Evolutionary conservation across 2,888 invertebrate species (phyloP).

Genomic region (Alviniconcha strummeri): DNA sequence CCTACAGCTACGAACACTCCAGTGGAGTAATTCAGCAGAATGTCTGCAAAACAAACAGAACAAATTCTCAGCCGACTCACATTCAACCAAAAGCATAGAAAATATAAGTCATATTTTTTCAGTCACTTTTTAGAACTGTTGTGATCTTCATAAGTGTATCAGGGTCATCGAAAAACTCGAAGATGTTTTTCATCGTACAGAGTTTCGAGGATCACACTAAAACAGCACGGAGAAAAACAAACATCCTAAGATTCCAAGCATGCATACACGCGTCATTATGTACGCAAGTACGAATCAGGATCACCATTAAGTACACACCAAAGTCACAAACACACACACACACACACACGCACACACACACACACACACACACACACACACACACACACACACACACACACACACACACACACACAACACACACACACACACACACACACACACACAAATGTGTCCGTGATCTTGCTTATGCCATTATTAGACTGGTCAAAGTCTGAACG

Average conservation of each 20-base stretch:
- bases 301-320: not conserved
- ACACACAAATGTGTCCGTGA: not conserved
- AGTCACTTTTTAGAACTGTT: not conserved
- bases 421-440: slow-evolving; percentile 12
- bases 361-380: slow-evolving; percentile 24
- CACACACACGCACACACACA: slow-evolving; percentile 21
- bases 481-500: no score
- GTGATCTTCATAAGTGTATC: not conserved
- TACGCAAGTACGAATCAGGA: not conserved
- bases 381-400: not conserved
- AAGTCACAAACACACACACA: not conserved
- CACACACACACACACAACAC: slow-evolving; percentile 30
- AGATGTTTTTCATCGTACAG: no score
- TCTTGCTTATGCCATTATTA: no score
- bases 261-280: slow-evolving; percentile 4
- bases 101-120: not conserved
- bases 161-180: not conserved
- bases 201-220: no score
- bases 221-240: not conserved
- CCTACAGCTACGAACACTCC: slow-evolving; percentile 2
- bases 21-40: not conserved
- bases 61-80: not conserved
- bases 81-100: not conserved
- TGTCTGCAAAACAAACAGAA: not conserved
- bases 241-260: not conserved